A percentile compares a stretch with the other conserved stretches of the same genome.
Conservation (phyloP, 2,113 vertebrate species). For the Eptesicus fuscus region DNA sequence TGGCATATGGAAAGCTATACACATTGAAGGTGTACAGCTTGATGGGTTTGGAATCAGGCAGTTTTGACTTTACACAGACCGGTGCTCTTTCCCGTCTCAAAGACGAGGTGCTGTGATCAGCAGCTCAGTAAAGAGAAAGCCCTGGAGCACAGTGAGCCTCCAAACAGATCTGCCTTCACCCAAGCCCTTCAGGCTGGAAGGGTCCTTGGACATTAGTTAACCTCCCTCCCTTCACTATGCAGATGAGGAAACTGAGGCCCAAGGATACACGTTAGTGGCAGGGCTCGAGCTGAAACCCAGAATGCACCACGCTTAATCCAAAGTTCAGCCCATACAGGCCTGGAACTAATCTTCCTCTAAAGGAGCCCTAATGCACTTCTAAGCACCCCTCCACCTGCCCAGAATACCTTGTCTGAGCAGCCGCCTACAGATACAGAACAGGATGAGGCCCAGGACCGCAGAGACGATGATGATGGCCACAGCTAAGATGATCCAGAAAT, state of each 20-base stretch:
- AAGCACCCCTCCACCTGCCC: background rate
- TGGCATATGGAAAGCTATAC: background rate
- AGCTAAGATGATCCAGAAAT: constrained; percentile 69
- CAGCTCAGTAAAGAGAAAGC: background rate
- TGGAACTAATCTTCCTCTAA: background rate
- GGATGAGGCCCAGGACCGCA: constrained; percentile 33
- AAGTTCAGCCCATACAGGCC: background rate
- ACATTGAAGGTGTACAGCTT: background rate
- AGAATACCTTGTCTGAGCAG: constrained; percentile 59
- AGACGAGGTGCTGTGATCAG: background rate
- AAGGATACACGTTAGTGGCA: background rate
- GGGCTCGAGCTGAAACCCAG: background rate
- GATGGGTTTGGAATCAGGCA: background rate
- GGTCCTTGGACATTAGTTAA: background rate
- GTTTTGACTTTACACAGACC: background rate
- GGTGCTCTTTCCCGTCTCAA: background rate
- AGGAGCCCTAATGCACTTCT: background rate
- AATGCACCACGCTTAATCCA: background rate
- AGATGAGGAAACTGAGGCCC: background rate
- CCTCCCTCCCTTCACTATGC: background rate
- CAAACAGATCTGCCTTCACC: background rate
- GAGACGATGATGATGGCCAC: constrained; percentile 51
- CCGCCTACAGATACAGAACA: constrained; percentile 47
- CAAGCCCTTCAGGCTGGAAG: background rate
- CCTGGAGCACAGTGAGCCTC: background rate